Percentiles rank a stretch among this genome's conserved stretches.
phyloP scores from a whole-genome alignment of 2,113 vertebrate species.

The Ranitomeya imitator region DNA sequence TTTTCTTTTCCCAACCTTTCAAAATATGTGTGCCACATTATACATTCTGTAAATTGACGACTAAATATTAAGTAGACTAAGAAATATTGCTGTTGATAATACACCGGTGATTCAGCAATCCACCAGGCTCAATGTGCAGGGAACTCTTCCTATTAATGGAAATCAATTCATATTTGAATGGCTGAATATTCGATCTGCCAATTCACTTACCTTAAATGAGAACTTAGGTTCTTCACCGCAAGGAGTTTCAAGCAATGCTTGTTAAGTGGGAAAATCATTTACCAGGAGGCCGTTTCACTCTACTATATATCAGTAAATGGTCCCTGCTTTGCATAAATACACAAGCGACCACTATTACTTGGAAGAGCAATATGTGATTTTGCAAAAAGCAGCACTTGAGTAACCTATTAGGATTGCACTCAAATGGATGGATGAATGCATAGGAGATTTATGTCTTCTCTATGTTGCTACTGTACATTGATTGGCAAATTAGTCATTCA shows the following conservation, averaged over 20 bases:
- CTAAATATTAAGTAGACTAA: neutral
- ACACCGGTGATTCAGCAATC: neutral
- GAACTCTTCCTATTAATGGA: constrained; percentile 32
- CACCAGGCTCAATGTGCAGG: neutral
- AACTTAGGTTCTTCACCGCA: constrained; percentile 6
- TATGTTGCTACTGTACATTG: constrained; percentile 50
- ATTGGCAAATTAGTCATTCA: constrained; percentile 51
- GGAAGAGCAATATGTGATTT: constrained; percentile 37
- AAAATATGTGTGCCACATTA: neutral
- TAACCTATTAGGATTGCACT: constrained; percentile 42
- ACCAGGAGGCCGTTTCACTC: constrained; percentile 24
- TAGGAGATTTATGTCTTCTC: constrained; percentile 46
- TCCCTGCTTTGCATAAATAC: constrained; percentile 48
- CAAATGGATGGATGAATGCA: constrained; percentile 41
- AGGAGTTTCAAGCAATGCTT: constrained; percentile 23
- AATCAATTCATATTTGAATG: constrained; percentile 49
- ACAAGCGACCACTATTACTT: constrained; percentile 23
- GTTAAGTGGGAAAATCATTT: constrained; percentile 13
- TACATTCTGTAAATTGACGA: neutral
- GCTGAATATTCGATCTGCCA: constrained; percentile 8
- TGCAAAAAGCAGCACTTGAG: constrained; percentile 24
- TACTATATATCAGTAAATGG: constrained; percentile 38
- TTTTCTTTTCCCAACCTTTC: neutral
- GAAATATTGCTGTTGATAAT: neutral
- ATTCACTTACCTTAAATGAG: constrained; percentile 40